Evolutionary conservation across 2,888 invertebrate genomes (phyloP).

Genomic region (Abscondita cerata): DNA sequence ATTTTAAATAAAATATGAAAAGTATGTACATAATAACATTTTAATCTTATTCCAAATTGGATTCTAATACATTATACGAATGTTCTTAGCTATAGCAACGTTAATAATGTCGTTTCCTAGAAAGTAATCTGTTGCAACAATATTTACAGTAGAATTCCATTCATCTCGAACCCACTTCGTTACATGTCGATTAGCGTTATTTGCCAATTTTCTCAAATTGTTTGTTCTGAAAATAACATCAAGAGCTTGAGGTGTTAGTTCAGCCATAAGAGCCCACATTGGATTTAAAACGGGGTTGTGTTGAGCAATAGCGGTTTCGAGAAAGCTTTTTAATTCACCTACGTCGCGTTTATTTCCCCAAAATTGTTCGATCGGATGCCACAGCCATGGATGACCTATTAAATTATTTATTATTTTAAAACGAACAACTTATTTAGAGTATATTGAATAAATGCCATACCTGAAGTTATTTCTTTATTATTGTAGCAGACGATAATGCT

Average conservation of each 20-base stretch:
- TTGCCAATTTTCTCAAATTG: constrained; percentile 69
- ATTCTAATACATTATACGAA: constrained; percentile 31
- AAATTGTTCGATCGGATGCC: constrained; percentile 66
- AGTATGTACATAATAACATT: not conserved
- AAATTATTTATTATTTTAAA: constrained; percentile 18
- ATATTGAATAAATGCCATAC: constrained; percentile 44
- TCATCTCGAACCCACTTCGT: constrained; percentile 70
- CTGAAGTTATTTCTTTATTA: constrained; percentile 60
- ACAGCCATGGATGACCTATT: constrained; percentile 59
- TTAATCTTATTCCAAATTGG: too few relatives aligned
- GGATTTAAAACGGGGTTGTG: constrained; percentile 60
- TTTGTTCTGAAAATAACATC: constrained; percentile 69
- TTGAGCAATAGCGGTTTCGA: constrained; percentile 55
- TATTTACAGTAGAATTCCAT: constrained; percentile 73
- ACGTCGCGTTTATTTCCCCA: constrained; percentile 72
- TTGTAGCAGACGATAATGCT: constrained; percentile 68
- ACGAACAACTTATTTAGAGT: too few relatives aligned
- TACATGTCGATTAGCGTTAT: constrained; percentile 72
- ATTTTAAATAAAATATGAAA: not conserved
- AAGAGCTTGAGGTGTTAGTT: constrained; percentile 71
- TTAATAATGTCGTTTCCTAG: constrained; percentile 75
- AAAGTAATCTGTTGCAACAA: constrained; percentile 77
- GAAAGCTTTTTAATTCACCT: constrained; percentile 61
- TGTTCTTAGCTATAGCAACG: constrained; percentile 63
- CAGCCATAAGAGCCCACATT: constrained; percentile 74